Conservation (phyloP, 2,113 vertebrate species). For the Oxyura jamaicensis region DNA sequence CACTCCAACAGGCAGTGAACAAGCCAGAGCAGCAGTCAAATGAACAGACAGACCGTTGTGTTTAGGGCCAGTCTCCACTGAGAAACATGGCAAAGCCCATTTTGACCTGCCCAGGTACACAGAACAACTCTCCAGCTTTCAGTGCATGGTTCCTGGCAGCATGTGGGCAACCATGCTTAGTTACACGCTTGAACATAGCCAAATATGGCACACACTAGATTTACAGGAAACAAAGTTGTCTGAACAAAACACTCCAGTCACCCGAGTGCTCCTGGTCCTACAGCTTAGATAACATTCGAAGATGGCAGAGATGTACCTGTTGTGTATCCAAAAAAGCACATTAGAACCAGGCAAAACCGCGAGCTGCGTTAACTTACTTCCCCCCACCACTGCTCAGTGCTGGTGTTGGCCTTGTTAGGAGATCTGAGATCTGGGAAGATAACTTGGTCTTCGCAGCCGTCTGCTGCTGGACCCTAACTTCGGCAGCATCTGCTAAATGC, state of each 20-base stretch:
- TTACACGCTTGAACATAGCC: background rate
- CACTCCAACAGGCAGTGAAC: background rate
- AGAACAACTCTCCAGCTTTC: background rate
- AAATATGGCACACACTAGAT: background rate
- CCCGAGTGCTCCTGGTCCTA: background rate
- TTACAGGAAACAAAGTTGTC: accelerated
- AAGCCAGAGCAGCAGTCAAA: background rate
- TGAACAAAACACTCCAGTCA: background rate
- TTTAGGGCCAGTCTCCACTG: background rate
- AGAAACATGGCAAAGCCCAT: background rate
- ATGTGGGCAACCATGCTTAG: background rate
- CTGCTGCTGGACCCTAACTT: slow-evolving; percentile 96
- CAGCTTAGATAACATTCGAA: background rate
- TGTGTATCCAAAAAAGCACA: background rate
- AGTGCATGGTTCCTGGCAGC: background rate
- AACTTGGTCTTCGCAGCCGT: slow-evolving; percentile 97
- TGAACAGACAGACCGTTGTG: background rate
- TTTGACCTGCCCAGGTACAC: background rate
- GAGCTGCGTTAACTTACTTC: slow-evolving; percentile 79
- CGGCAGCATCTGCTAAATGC: slow-evolving; percentile 97
- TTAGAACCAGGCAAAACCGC: background rate
- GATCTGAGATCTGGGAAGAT: slow-evolving; percentile 96
- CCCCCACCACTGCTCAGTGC: slow-evolving; percentile 88
- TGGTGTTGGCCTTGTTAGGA: slow-evolving; percentile 91
- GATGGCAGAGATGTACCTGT: background rate